Percentiles rank a stretch among this genome's conserved stretches.
These are phyloP conservation scores for Drosophila elegans DNA, from an alignment of 1,140 invertebrate genomes.

Conservation along the genomic window DNA sequence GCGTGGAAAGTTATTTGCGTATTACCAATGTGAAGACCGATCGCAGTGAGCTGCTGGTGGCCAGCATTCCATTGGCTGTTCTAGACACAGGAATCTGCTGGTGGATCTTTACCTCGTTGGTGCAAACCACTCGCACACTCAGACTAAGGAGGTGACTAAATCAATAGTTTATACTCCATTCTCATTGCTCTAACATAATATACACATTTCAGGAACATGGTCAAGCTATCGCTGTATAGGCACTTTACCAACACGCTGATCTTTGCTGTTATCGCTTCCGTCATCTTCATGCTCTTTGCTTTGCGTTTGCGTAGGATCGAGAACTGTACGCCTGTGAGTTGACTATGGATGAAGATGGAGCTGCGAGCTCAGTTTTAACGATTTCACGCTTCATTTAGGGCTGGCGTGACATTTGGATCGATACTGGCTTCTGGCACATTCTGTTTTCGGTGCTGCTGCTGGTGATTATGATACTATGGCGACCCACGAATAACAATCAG, in stretches of 20 bases:
- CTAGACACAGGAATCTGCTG: slow-evolving; percentile 91
- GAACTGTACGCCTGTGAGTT: slow-evolving; percentile 89
- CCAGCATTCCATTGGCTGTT: slow-evolving; percentile 90
- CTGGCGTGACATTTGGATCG: slow-evolving; percentile 96
- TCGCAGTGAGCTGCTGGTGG: slow-evolving; percentile 89
- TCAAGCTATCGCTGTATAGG: slow-evolving; percentile 95
- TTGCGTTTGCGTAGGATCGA: slow-evolving; percentile 91
- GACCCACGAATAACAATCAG: slow-evolving; percentile 97
- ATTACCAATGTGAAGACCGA: slow-evolving; percentile 89
- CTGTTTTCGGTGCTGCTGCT: slow-evolving; percentile 94
- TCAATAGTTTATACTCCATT: not conserved
- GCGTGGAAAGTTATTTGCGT: slow-evolving; percentile 92
- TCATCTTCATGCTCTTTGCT: slow-evolving; percentile 97
- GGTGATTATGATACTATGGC: slow-evolving; percentile 97
- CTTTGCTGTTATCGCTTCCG: slow-evolving; percentile 94
- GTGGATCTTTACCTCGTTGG: slow-evolving; percentile 95
- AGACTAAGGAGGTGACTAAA: slow-evolving; percentile 88
- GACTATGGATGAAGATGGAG: not conserved
- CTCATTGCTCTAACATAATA: not conserved
- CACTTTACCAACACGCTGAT: slow-evolving; percentile 97
- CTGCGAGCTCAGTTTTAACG: not conserved
- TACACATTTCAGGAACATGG: slow-evolving; percentile 89
- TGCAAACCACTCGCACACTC: slow-evolving; percentile 94
- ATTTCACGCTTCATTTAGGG: slow-evolving; percentile 86
- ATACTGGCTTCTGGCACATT: slow-evolving; percentile 97